A percentile compares a stretch with the other conserved stretches of the same genome.
Conservation (phyloP, 2,888 invertebrate species). For the Polyommatus iphigenia region DNA sequence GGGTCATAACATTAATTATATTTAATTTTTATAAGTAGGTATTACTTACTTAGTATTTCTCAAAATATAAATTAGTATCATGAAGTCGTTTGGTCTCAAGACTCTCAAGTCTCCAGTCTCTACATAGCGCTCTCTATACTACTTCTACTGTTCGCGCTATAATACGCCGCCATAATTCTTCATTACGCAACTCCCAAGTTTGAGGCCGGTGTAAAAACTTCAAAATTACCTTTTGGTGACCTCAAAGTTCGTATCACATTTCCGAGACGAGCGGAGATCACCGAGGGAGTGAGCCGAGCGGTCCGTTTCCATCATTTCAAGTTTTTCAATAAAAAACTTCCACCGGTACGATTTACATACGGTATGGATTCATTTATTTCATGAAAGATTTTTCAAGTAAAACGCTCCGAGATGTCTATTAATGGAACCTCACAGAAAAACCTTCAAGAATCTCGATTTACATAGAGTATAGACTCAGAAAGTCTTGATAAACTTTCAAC, state of each 20-base stretch:
- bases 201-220: constrained; percentile 24
- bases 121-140: neutral
- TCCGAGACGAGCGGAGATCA: constrained; percentile 55
- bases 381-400: constrained; percentile 72
- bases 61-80: too few species aligned
- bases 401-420: constrained; percentile 70
- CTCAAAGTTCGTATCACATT: constrained; percentile 38
- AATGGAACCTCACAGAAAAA: constrained; percentile 47
- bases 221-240: constrained; percentile 30
- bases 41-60: too few species aligned
- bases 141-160: neutral
- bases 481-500: constrained; percentile 41
- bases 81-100: neutral
- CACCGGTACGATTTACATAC: constrained; percentile 76
- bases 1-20: too few species aligned
- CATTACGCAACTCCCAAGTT: constrained; percentile 26
- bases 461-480: constrained; percentile 34
- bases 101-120: neutral
- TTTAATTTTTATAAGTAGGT: too few species aligned
- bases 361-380: constrained; percentile 77
- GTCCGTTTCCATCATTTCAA: constrained; percentile 77
- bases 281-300: constrained; percentile 55
- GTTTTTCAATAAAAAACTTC: constrained; percentile 80
- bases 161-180: constrained; percentile 11
- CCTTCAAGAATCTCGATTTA: constrained; percentile 12